Base-by-base conservation (phyloP, 2,113 vertebrate species). In the Gadus macrocephalus region DNA sequence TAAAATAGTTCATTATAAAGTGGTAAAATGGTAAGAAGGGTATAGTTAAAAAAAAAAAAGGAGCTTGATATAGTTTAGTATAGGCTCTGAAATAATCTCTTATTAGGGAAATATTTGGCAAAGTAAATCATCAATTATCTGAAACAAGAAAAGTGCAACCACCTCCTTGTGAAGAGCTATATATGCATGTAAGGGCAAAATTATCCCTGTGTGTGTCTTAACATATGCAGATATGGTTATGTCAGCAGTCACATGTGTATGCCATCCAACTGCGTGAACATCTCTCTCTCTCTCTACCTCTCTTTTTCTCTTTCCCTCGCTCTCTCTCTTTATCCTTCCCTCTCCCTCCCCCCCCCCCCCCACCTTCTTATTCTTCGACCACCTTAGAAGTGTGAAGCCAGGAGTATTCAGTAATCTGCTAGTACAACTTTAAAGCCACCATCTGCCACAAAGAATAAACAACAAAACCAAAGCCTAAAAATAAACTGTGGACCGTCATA, bases 391-490 rank as follows among this genome's bases (percentile, higher is more conserved):
- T 15, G 61, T 27, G 22, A 11, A 62, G 61, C 61, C 61, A 25
- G 61, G 61, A 20, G 73, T 70, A 79, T 78, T 79, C 70, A 67
- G 73, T 87, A 77, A 86, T 86, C 79, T 81, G 68, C 31, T 70
- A 66, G 59, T 28, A 76, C 73, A 72, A 67, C 73, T 82, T 75
- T 28, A 68, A 15, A 74, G 71, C 71, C 67, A 66, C 82, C 83
- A 89, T 85, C 85, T 89, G 86, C 77, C 77, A 67, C 78, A 58
- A 70, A 67, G 75, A 62, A 76, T 63, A 25, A 73, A 9, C 71
- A 81, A 79, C 69, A 67, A 75, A 56, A 19, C 68, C 63, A 73
- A 70, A 15, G 2, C n/a, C 68, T 71, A 75, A 67, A 77, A 78
- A n/a, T 67, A 76, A 62, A 62, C 69, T 62, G 42, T 49, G 42